Evolutionary conservation across 1,140 invertebrate genomes (phyloP).

Genomic region (Cydia strobilella): DNA sequence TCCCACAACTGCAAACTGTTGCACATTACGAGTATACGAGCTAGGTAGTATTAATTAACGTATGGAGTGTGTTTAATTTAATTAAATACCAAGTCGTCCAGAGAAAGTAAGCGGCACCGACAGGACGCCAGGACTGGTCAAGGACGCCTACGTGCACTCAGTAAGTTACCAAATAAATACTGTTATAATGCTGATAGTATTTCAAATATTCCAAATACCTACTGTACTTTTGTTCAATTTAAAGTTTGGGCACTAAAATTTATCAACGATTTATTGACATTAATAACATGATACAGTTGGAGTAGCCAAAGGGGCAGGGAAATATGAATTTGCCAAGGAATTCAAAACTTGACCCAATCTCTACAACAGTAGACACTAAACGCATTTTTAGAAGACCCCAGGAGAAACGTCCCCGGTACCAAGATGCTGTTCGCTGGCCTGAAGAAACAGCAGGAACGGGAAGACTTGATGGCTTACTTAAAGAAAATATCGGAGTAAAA

Average conservation of each 20-base stretch:
- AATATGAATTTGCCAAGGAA: no score
- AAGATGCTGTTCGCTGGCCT: not conserved
- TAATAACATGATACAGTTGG: no score
- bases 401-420: not conserved
- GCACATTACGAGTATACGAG: not conserved
- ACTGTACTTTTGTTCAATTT: no score
- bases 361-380: not conserved
- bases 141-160: not conserved
- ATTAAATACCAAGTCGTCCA: not conserved
- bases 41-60: no score
- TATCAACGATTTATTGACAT: no score
- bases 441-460: not conserved
- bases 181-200: not conserved
- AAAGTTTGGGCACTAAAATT: no score
- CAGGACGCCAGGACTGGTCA: not conserved
- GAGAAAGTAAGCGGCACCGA: not conserved
- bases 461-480: not conserved
- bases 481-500: not conserved
- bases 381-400: not conserved
- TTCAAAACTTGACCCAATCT: no score
- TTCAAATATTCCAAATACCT: constrained; percentile 3
- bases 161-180: not conserved
- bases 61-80: not conserved
- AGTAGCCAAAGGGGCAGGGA: no score
- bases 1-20: no score